A percentile compares a stretch with the other conserved stretches of the same genome.
Conservation (phyloP, 2,113 vertebrate species). For the Psophia crepitans region DNA sequence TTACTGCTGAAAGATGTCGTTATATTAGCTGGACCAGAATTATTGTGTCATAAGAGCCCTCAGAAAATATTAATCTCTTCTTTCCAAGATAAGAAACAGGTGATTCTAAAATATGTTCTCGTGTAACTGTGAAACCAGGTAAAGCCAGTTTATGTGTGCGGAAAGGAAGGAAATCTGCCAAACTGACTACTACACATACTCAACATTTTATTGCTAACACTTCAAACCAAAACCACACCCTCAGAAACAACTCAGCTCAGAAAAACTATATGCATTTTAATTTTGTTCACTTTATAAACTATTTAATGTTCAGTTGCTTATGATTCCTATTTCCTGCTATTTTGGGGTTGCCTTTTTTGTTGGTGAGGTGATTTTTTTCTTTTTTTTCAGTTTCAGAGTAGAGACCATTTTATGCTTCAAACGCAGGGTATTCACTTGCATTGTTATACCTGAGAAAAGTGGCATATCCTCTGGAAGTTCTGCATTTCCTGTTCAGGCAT, state of each 20-base stretch:
- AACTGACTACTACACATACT: neutral
- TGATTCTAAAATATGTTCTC: neutral
- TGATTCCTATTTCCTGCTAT: neutral
- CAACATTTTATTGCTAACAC: neutral
- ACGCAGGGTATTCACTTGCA: neutral
- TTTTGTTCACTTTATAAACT: neutral
- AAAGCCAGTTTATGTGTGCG: neutral
- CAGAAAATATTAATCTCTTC: neutral
- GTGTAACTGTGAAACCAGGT: neutral
- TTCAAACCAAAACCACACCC: neutral
- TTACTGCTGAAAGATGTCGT: neutral
- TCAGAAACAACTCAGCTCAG: neutral
- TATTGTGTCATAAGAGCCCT: neutral
- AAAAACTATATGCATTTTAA: neutral
- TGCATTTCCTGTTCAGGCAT: neutral
- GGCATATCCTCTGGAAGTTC: neutral
- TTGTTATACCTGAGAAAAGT: neutral
- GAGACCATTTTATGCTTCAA: neutral
- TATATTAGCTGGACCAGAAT: neutral
- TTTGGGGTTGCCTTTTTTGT: too few relatives aligned
- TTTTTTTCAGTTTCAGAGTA: neutral
- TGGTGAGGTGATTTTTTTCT: too few relatives aligned
- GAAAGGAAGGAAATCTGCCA: neutral
- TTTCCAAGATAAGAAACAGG: neutral
- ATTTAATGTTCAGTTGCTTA: neutral